These are phyloP conservation scores for Platalea minor DNA, from an alignment of 2,797 vertebrate species.

Conservation along the genomic window DNA sequence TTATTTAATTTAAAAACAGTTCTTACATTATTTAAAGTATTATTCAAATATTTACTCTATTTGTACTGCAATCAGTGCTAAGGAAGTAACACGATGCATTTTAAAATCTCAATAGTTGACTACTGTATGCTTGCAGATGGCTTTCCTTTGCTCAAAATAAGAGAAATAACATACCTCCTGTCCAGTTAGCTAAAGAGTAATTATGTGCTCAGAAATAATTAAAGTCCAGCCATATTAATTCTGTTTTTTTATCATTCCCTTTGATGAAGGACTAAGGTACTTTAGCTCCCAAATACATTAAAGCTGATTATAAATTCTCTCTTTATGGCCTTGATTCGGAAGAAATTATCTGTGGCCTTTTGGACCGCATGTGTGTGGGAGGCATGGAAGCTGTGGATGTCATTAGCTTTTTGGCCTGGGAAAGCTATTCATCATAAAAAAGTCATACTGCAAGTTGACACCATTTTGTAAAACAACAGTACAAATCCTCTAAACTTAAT, in stretches of 20 bases:
- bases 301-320: constrained; percentile 71
- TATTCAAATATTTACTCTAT: constrained; percentile 41
- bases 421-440: constrained; percentile 17
- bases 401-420: constrained; percentile 30
- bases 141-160: background rate
- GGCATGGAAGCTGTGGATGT: constrained; percentile 6
- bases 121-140: background rate
- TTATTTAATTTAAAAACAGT: constrained; percentile 23
- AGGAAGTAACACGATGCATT: background rate
- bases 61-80: background rate
- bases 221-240: constrained; percentile 61
- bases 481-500: constrained; percentile 9
- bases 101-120: background rate
- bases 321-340: constrained; percentile 54
- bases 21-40: constrained; percentile 45
- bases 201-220: constrained; percentile 71
- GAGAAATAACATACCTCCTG: constrained; percentile 12
- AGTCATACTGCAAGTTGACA: constrained; percentile 13
- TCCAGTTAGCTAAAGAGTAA: constrained; percentile 64
- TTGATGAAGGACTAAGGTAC: constrained; percentile 72
- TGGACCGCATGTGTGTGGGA: constrained; percentile 6
- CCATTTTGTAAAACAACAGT: constrained; percentile 10
- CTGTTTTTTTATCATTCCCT: constrained; percentile 66
- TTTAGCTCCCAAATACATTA: constrained; percentile 70
- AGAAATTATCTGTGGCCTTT: constrained; percentile 65